These are phyloP conservation scores for Himantopus leucocephalus DNA, from an alignment of 2,113 vertebrate species.

Conservation along the genomic window DNA sequence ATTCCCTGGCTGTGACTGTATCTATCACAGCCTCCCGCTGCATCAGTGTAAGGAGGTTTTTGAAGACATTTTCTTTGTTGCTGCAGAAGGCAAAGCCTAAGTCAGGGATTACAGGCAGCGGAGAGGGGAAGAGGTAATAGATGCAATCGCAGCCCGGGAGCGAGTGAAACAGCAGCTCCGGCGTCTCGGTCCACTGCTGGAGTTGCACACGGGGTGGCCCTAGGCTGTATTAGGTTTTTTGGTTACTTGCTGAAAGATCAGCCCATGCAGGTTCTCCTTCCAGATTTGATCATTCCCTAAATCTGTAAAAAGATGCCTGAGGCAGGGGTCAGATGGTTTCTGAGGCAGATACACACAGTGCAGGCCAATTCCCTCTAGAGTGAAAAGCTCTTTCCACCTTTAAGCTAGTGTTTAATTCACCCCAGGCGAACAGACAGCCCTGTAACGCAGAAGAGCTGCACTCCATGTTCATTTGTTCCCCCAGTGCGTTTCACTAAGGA, in stretches of 20 bases:
- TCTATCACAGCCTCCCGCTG: slow-evolving; percentile 8
- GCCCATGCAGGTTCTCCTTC: not conserved
- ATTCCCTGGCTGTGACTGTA: not conserved
- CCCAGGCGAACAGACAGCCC: not conserved
- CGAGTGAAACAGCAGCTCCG: not conserved
- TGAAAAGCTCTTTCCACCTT: not conserved
- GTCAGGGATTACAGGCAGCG: not conserved
- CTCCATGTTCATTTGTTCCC: not conserved
- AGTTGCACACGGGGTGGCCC: not conserved
- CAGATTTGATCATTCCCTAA: not conserved
- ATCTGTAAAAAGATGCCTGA: not conserved
- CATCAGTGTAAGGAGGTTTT: not conserved
- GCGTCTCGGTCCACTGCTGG: not conserved
- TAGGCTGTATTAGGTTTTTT: not conserved
- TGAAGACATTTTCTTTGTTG: not conserved
- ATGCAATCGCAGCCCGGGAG: accelerated
- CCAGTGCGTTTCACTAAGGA: not conserved
- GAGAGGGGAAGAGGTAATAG: not conserved
- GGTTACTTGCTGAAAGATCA: not conserved
- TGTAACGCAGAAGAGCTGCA: not conserved
- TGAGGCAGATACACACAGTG: not conserved
- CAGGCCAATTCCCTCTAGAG: not conserved
- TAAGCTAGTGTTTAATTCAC: not conserved
- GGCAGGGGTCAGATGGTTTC: not conserved
- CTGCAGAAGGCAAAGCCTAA: slow-evolving; percentile 5